phyloP scores from a whole-genome alignment of 2,797 vertebrate genomes.

The Poeciliopsis turneri region DNA sequence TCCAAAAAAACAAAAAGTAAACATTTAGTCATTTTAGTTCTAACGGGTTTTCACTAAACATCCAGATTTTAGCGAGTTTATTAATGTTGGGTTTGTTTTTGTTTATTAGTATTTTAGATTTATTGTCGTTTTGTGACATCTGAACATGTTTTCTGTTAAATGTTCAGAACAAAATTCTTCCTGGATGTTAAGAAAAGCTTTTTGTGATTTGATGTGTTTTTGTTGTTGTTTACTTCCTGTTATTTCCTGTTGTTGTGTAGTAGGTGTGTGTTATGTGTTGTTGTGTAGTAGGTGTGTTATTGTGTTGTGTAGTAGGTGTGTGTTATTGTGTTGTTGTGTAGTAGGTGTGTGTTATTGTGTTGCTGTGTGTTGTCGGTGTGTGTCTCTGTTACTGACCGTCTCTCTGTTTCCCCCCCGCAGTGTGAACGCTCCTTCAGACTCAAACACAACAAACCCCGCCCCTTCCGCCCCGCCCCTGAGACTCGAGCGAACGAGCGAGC shows the following conservation, averaged over 20 bases:
- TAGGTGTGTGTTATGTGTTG: not conserved
- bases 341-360: not conserved
- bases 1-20: not conserved
- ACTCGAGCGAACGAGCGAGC: conserved; percentile 25
- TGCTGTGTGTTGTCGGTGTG: not conserved
- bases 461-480: conserved; percentile 51
- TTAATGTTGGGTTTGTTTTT: not conserved
- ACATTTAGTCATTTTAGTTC: not conserved
- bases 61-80: not conserved
- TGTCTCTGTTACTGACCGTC: conserved; percentile 52
- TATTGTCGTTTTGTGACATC: not conserved
- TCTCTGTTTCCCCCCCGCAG: conserved; percentile 70
- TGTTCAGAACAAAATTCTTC: not conserved
- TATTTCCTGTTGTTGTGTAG: too few species aligned
- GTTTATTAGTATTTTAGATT: not conserved
- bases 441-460: conserved; percentile 69
- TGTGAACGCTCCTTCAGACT: conserved; percentile 68
- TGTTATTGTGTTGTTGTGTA: not conserved
- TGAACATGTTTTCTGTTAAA: not conserved
- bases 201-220: not conserved
- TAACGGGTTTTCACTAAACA: not conserved
- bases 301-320: not conserved
- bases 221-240: not conserved
- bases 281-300: too few species aligned
- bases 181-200: not conserved